phyloP scores from a whole-genome alignment of 1,140 invertebrate species.

The Armadillidium nasatum region DNA sequence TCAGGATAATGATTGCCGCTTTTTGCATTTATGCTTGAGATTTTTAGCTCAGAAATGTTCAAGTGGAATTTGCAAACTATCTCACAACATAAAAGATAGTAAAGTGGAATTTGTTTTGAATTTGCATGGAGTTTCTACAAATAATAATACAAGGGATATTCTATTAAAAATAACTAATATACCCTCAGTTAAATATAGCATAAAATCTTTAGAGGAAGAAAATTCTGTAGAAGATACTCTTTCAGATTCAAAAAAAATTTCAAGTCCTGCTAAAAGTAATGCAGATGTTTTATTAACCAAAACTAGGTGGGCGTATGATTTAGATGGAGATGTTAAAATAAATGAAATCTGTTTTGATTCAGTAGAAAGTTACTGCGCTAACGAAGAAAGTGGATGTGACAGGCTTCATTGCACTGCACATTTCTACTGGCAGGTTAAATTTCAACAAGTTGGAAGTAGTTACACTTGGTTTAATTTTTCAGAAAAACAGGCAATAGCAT shows the following conservation, averaged over 20 bases:
- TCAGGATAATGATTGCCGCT: background rate
- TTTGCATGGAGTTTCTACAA: background rate
- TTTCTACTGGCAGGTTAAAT: conserved; percentile 14
- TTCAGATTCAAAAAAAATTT: background rate
- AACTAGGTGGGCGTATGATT: background rate
- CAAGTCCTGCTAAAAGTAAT: background rate
- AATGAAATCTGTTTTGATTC: conserved; percentile 11
- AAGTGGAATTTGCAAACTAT: background rate
- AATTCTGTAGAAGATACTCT: background rate
- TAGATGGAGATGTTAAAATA: background rate
- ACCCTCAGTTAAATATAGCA: background rate
- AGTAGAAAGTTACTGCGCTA: background rate
- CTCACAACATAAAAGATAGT: background rate
- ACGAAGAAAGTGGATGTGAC: background rate
- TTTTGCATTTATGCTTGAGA: background rate
- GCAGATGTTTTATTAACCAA: background rate
- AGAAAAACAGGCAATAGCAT: no score
- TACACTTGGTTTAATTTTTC: no score
- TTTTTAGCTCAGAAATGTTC: background rate
- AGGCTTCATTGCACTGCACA: background rate
- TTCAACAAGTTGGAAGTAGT: no score
- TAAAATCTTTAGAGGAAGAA: background rate
- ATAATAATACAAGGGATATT: background rate
- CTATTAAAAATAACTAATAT: background rate
- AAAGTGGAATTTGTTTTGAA: background rate